Evolutionary conservation across 2,888 invertebrate genomes (phyloP), one percentile per base, ranked within the genome.

Genomic region (Notodonta ziczac): DNA sequence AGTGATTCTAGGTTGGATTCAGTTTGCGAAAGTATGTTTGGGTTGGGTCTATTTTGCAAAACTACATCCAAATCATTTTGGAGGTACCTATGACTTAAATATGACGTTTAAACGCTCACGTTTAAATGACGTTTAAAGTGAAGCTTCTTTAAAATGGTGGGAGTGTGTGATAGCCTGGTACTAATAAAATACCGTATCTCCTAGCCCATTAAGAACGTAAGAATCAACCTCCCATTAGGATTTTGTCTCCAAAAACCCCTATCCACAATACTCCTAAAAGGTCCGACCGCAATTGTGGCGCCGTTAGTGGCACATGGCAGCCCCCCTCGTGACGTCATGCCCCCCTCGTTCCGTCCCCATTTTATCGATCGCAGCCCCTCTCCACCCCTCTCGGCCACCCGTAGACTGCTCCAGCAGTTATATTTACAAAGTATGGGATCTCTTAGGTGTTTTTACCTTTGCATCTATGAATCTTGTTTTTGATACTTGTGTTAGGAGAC

Each of bases 301-400:
- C 66, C 69, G 67, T 63, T 62, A 57, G 60, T 62, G 68, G 83
- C 83, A 83, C 82, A 83, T 80, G 81, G 78, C 73, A 61, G 59
- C 60, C 73, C 70, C 52, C 73, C 76, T 73, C 58, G 89, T 92
- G 91, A 92, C 92, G 91, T 91, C 90, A 90, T 85, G 59, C 70
- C 80, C 78, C 76, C 76, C 69, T 74, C 73, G 70, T 73, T 64
- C 66, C 81, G 65, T 66, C 76, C 80, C 84, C 76, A 70, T 77
- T 67, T 69, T 91, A 91, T 91, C 91, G 91, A 89, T 89, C 88
- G 82, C 56, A 65, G 75, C 71, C 77, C 77, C 72, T 72, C 67
- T 71, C 74, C 68, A 66, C 72, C 74, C 67, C 77, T 70, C 69
- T 72, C 69, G 70, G 66, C 68, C 66, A 56, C 76, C 71, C 74